Evolutionary conservation across 2,888 invertebrate genomes (phyloP), one percentile per base, ranked within the genome.

Genomic region (Orthosia gracilis): DNA sequence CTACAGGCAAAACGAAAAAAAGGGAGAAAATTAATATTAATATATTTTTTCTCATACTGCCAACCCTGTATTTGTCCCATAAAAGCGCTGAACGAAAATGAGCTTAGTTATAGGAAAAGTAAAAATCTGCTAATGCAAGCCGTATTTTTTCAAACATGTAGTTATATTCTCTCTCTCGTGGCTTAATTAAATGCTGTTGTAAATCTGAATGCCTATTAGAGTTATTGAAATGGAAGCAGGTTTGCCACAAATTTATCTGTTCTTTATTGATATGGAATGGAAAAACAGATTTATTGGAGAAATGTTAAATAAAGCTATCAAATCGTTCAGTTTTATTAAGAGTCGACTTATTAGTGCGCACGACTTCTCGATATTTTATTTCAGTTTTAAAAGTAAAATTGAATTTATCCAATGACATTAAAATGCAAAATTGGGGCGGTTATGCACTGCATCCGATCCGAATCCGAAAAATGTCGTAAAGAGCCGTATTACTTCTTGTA

Each of bases 51-150:
- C 11, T 11, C 9, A 47, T 31, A 18, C 3, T 63, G 55, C 13
- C 57, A 64, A 52, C 45, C 58, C 50, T 52, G 17, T 47, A 5
- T 66, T 64, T 73, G 21, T n/a, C 40, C 40, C 9, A 26, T 40
- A 58, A 45, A 45, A 40, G 9, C 49, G 17, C 15, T 52, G 23
- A 64, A 31, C 47, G 15, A 12, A 47, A 55, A 9, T 55, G 26
- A 18, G 68, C 47, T 17, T 58, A 23, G 47, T 55, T 9, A 40
- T 49, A 26, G 17, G 13, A 26, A 49, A 55, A 49, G 15, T 13
- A 12, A 61, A 47, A 47, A n/a, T 47, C 13, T 11, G 9, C 15
- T 17, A 23, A 47, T 47, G 31, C 21, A n/a, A 23, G 15, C n/a
- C 17, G 12, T 61, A 31, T 49, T 40, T 61, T 23, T 23, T 15